Evolutionary conservation across 1,140 invertebrate genomes (phyloP), one percentile per base, ranked within the genome.

Genomic region (Mylabris phalerata): DNA sequence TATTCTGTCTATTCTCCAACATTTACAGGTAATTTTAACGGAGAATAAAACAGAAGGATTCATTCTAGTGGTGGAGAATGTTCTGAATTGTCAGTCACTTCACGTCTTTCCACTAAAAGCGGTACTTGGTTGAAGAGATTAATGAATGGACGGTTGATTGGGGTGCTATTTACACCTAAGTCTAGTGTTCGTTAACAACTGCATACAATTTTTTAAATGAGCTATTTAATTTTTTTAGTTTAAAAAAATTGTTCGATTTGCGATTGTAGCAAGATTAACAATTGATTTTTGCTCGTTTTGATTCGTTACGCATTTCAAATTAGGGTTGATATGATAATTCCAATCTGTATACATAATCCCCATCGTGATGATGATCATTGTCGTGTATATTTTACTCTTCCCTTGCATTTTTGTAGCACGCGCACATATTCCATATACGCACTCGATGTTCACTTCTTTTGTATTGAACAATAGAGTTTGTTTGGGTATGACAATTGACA

Each of bases 31-130:
- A 70, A 50, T 59, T 44, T 57, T 58, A 47, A 52, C 50, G 65
- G 42, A 47, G 61, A 49, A 55, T 63, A 55, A 61, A 57, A 57
- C 19, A 19, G 19, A 19, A 19, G 19, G 19, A 19, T 19, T 2
- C 19, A 19, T 19, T 19, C 19, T 19, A 19, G 19, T 19, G 51
- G 43, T 65, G 58, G 60, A 65, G 58, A 52, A 68, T 64, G 57
- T 71, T 73, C 75, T 73, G 75, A 78, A 75, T 73, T 73, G 71
- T 73, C 65, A 64, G 62, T 67, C 62, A 52, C 65, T 67, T 67
- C 65, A 67, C 65, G 62, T 58, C 59, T 54, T 6, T 45, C 59
- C 57, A 55, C 58, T 48, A 61, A 61, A 56, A 66, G 60, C 58
- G 56, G 50, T 58, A 67, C 65, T 67, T 67, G 64, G 38, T 54